Evolutionary conservation across 2,888 invertebrate genomes (phyloP).

Genomic region (Eucriotettix oculatus): DNA sequence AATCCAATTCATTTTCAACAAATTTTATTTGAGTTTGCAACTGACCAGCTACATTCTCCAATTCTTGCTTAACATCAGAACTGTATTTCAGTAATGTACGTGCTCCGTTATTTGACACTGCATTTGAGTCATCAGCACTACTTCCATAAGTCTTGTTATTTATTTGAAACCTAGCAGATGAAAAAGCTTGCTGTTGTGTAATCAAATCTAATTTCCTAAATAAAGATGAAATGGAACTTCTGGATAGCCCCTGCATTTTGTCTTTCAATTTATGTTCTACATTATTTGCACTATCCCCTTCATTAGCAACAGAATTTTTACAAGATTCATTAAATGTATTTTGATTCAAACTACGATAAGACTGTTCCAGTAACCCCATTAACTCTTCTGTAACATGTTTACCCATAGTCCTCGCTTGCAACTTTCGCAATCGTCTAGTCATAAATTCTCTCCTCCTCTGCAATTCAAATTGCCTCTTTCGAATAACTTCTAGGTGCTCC

Average conservation of each 20-base stretch:
- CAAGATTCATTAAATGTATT: neutral
- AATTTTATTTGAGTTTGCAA: slow-evolving; percentile 54
- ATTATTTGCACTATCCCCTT: neutral
- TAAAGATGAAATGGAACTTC: slow-evolving; percentile 37
- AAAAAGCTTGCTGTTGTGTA: slow-evolving; percentile 25
- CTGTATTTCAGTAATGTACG: slow-evolving; percentile 5
- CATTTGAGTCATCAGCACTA: slow-evolving; percentile 25
- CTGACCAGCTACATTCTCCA: slow-evolving; percentile 48
- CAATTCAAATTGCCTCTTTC: slow-evolving; percentile 39
- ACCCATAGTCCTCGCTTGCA: slow-evolving; percentile 59
- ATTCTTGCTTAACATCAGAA: slow-evolving; percentile 13
- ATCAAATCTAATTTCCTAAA: slow-evolving; percentile 35
- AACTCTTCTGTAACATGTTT: slow-evolving; percentile 65
- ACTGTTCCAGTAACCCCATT: slow-evolving; percentile 56
- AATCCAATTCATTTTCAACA: slow-evolving; percentile 64
- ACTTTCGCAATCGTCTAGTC: slow-evolving; percentile 51
- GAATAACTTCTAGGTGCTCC: slow-evolving; percentile 34
- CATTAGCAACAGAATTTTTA: neutral
- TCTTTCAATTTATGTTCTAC: slow-evolving; percentile 3
- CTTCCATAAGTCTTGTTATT: slow-evolving; percentile 33
- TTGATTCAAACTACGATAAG: slow-evolving; percentile 27
- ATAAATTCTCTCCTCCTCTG: slow-evolving; percentile 56
- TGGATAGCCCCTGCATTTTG: slow-evolving; percentile 23
- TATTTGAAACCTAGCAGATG: slow-evolving; percentile 22
- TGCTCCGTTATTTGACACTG: slow-evolving; percentile 1